Evolutionary conservation across 2,797 vertebrate genomes (phyloP), one percentile per base, ranked within the genome.

Genomic region (Melanotaenia trifasciata): DNA sequence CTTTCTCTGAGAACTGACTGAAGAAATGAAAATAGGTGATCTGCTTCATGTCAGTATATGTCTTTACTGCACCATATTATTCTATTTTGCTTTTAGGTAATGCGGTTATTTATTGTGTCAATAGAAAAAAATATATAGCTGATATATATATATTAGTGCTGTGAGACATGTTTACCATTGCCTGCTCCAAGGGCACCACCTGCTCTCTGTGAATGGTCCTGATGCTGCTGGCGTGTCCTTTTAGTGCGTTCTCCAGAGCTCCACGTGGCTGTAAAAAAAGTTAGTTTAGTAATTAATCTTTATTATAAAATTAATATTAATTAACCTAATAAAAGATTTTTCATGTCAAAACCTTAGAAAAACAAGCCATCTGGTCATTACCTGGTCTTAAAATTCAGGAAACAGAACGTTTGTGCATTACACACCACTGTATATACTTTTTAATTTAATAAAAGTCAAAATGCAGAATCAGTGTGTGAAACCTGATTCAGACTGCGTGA

Each of bases 141-240:
- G 14, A 51, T 30, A 30, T 30, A 30, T 30, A 5, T 18, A 30
- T 28, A 20, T 53, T 59, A 50, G 20, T 70, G 64, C 38, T 30
- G 54, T 69, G 33, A 0, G 40, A 14, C 53, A 47, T 9, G 1
- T 70, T 96, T 96, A 99, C 98, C 98, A 96, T 96, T 45, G 94
- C 93, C 82, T 96, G 95, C 81, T 96, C 96, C 92, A 99, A 75
- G 0, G 96, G 96, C 67, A 97, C 58, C 8, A 97, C 95, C 74
- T 95, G 94, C 5, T 96, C 93, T 66, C 84, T 92, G 86, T 99
- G 95, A 84, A 98, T 96, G 79, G 80, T 88, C 80, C 94, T 92
- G 84, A 98, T 95, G 59, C 77, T 96, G 85, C 94, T 96, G 74
- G 94, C 95, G 0, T 97, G 95, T 79, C 91, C 94, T 86, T 94